Conservation (phyloP, 2,888 invertebrate genomes). For the Hofmannophila pseudospretella region DNA sequence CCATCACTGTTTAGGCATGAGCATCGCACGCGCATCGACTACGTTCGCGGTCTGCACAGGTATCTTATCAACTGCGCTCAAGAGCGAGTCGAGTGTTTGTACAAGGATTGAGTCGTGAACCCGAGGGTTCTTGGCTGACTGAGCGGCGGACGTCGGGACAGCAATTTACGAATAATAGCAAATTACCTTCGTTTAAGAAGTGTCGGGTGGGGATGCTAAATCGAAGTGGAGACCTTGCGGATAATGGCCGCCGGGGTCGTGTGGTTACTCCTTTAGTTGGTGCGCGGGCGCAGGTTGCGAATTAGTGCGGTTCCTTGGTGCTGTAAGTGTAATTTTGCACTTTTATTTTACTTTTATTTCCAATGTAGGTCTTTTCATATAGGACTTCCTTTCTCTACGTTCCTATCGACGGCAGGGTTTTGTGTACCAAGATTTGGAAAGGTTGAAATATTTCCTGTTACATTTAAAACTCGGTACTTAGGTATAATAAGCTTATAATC, state of each 20-base stretch:
- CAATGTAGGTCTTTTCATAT: too few relatives aligned
- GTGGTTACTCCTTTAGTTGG: conserved; percentile 48
- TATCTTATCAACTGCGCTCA: conserved; percentile 71
- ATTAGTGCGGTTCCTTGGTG: conserved; percentile 29
- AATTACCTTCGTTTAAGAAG: conserved; percentile 78
- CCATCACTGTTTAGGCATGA: conserved; percentile 53
- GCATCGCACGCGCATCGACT: conserved; percentile 34
- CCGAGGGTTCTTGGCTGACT: conserved; percentile 64
- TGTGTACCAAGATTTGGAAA: too few relatives aligned
- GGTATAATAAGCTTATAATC: too few relatives aligned
- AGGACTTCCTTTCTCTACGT: too few relatives aligned
- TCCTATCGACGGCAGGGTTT: too few relatives aligned
- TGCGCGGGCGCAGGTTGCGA: conserved; percentile 45
- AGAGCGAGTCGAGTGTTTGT: conserved; percentile 48
- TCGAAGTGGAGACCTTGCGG: conserved; percentile 74
- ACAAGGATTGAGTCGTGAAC: conserved; percentile 43
- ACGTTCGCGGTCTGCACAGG: conserved; percentile 42
- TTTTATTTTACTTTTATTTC: too few relatives aligned
- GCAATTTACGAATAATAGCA: conserved; percentile 77
- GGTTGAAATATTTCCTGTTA: too few relatives aligned
- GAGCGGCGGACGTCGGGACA: conserved; percentile 63
- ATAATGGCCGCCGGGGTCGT: conserved; percentile 62
- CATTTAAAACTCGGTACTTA: too few relatives aligned
- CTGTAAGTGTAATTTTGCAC: conserved; percentile 28
- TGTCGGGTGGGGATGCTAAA: conserved; percentile 75